Base-by-base conservation (phyloP, 1,140 invertebrate species). In the Drosophila azteca region DNA sequence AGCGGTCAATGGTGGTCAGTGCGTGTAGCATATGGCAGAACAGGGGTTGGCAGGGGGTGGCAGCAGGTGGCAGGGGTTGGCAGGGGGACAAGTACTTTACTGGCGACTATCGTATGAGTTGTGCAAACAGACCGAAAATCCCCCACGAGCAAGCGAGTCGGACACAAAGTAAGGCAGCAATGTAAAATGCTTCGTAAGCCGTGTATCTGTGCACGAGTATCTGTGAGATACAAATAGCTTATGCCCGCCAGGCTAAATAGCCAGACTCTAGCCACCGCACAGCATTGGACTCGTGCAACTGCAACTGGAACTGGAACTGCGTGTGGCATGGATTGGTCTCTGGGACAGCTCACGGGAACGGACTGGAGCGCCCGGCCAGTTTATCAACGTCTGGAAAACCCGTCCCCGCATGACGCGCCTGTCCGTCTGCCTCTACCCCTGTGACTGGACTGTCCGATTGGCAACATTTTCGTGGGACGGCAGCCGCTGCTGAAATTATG, bases 51-150 rank as follows among this genome's bases (percentile, higher is more conserved):
- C 24, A 26, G 0, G 29, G 29, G 8, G 29, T 26, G 57, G 4
- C 24, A 26, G 0, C 7, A 7, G 8, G 29, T 26, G 57, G 35
- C 22, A 48, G 57, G 26, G 61, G 52, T 35, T 8, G 29, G 17
- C 17, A 20, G 8, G 29, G 7, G 7, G 29, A 20, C 17, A 20
- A 20, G 7, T 29, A 29, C 31, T 31, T 8, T 31, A 31, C n/a
- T 6, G 29, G 50, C 53, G 35, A 61, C 70, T 74, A 73, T 70
- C 72, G 68, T 66, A 85, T 77, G 68, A 74, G 68, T 85, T 85
- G 82, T 85, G 82, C 82, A 85, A 85, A 87, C 82, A 81, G 68
- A 74, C 63, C 59, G 51, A 85, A 68, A 78, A 63, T 55, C 66
- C 57, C 58, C 50, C 20, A 51, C 58, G 58, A 67, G 50, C 48